A percentile compares a stretch with the other conserved stretches of the same genome.
Conservation (phyloP, 2,113 vertebrate species). For the Ophthalmolycus amberensis region DNA sequence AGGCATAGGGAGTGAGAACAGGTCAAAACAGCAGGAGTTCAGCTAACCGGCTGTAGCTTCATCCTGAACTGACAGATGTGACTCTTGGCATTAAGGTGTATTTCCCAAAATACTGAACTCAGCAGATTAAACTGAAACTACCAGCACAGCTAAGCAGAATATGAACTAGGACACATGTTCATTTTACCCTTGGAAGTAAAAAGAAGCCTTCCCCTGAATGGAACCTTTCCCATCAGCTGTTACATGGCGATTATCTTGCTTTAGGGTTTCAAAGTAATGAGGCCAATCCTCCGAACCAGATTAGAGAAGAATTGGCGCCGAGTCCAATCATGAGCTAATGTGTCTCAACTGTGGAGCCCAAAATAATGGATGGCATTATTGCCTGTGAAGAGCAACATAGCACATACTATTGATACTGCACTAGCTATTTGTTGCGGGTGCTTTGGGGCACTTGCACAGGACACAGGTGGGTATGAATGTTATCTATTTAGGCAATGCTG, state of each 20-base stretch:
- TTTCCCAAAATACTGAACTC: neutral
- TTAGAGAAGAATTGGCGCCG: neutral
- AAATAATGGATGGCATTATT: slow-evolving; percentile 43
- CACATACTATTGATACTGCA: slow-evolving; percentile 10
- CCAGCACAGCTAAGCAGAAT: neutral
- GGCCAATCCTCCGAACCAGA: neutral
- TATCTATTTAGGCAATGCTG: slow-evolving; percentile 31
- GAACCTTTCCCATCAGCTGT: slow-evolving; percentile 8
- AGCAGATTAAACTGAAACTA: neutral
- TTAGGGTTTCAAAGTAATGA: slow-evolving; percentile 2
- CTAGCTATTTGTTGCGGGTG: slow-evolving; percentile 41
- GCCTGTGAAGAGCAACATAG: slow-evolving; percentile 10
- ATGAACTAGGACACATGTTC: neutral
- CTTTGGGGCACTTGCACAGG: slow-evolving; percentile 34
- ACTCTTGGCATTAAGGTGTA: neutral
- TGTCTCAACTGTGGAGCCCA: slow-evolving; percentile 7
- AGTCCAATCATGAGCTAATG: slow-evolving; percentile 3
- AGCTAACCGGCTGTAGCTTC: neutral
- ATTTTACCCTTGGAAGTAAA: neutral
- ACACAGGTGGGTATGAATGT: slow-evolving; percentile 52
- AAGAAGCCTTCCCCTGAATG: neutral
- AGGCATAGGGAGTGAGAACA: neutral
- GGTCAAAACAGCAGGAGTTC: neutral
- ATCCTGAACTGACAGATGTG: neutral
- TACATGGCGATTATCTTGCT: neutral